phyloP scores from a whole-genome alignment of 2,113 vertebrate genomes.

The Macquaria ambigua region DNA sequence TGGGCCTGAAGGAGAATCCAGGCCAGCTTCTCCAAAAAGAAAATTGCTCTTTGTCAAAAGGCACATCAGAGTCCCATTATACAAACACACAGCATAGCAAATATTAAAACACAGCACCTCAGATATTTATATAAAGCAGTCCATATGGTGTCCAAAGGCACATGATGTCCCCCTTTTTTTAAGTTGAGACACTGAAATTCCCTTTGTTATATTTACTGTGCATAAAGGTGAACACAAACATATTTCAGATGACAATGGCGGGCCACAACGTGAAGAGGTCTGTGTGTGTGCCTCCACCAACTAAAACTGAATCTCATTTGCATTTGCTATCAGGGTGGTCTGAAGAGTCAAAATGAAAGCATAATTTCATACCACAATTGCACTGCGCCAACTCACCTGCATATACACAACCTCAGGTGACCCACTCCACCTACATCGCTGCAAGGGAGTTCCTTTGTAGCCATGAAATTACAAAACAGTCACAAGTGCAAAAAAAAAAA shows the following conservation, averaged over 20 bases:
- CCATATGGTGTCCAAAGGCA: conserved; percentile 2
- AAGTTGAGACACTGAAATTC: neutral
- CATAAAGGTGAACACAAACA: conserved; percentile 6
- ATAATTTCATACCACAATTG: conserved; percentile 24
- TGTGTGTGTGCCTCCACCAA: conserved; percentile 1
- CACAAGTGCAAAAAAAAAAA: neutral
- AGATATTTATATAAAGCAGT: neutral
- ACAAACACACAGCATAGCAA: conserved; percentile 9
- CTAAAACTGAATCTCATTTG: conserved; percentile 27
- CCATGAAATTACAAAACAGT: neutral
- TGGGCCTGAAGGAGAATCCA: neutral
- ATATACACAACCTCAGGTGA: conserved; percentile 18
- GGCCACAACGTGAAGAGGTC: neutral
- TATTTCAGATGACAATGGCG: conserved; percentile 1
- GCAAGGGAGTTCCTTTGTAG: neutral
- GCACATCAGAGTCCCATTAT: neutral
- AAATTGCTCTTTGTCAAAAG: neutral
- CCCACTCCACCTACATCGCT: neutral
- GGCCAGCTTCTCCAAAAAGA: conserved; percentile 3
- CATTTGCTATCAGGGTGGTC: conserved; percentile 28
- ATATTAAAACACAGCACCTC: conserved; percentile 1
- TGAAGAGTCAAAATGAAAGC: conserved; percentile 2
- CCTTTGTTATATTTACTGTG: neutral
- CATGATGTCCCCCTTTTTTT: neutral
- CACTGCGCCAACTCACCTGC: conserved; percentile 6